These are phyloP conservation scores for Lordiphosa fenestrarum DNA, from an alignment of 2,888 invertebrate species.

Conservation along the genomic window DNA sequence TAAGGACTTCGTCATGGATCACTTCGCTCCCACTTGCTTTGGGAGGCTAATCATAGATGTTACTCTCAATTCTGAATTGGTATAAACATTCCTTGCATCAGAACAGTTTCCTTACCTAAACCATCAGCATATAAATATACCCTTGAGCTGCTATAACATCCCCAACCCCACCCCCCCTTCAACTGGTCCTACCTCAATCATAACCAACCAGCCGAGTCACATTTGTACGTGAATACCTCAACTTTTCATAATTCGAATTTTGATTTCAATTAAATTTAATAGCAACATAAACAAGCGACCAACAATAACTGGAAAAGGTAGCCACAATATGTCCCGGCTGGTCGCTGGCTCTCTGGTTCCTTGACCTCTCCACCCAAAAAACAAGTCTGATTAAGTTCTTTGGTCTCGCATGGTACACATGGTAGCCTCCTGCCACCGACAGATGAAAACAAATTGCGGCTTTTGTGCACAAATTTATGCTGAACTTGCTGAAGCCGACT, in stretches of 20 bases:
- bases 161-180: background rate
- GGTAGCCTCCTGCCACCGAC: constrained; percentile 30
- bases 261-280: constrained; percentile 75
- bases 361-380: constrained; percentile 47
- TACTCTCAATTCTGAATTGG: too few relatives aligned
- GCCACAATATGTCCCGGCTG: constrained; percentile 20
- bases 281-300: constrained; percentile 58
- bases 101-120: too few relatives aligned
- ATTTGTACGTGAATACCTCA: constrained; percentile 9
- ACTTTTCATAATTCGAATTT: constrained; percentile 49
- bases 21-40: too few relatives aligned
- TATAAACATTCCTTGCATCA: too few relatives aligned
- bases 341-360: constrained; percentile 46
- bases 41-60: too few relatives aligned
- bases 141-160: too few relatives aligned
- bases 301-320: constrained; percentile 31
- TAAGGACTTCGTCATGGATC: too few relatives aligned
- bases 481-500: constrained; percentile 70
- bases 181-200: constrained; percentile 28
- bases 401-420: constrained; percentile 6
- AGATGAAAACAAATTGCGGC: constrained; percentile 75
- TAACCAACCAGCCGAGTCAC: constrained; percentile 19
- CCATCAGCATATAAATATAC: too few relatives aligned
- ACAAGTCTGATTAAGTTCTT: constrained; percentile 48
- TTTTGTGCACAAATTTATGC: constrained; percentile 74